These are phyloP conservation scores for Tamandua tetradactyla DNA, from an alignment of 2,797 vertebrate species.

Conservation along the genomic window DNA sequence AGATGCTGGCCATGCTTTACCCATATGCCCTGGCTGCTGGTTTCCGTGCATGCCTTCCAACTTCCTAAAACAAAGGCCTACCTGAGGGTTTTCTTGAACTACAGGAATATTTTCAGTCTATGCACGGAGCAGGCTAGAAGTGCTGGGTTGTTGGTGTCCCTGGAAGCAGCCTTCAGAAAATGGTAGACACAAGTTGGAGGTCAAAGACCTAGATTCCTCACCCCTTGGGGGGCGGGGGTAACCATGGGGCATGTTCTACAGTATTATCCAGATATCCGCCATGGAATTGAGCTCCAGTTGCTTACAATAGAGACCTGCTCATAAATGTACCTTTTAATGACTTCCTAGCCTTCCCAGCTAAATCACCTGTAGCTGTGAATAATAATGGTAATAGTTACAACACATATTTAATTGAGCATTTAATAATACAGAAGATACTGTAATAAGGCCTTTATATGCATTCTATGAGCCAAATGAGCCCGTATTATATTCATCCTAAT, in stretches of 20 bases:
- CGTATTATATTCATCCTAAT: neutral
- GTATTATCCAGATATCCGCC: neutral
- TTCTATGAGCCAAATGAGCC: conserved; percentile 4
- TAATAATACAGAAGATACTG: neutral
- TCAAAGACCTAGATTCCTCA: neutral
- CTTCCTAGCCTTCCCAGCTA: neutral
- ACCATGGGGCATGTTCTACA: neutral
- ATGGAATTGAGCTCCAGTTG: neutral
- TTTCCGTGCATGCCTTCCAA: neutral
- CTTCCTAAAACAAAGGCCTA: neutral
- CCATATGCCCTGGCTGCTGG: neutral
- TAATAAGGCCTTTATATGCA: neutral
- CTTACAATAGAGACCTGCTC: neutral
- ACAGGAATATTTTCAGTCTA: neutral
- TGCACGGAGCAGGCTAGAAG: neutral
- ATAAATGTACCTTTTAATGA: neutral
- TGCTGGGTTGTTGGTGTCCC: neutral
- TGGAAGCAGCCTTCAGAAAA: neutral
- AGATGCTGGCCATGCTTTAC: neutral
- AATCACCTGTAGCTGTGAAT: neutral
- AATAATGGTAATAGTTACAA: conserved; percentile 10
- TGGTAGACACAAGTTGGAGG: neutral
- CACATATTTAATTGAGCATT: neutral
- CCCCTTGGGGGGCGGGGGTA: neutral
- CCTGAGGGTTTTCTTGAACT: neutral